phyloP scores from a whole-genome alignment of 1,140 invertebrate species.

The Dufourea novaeangliae region DNA sequence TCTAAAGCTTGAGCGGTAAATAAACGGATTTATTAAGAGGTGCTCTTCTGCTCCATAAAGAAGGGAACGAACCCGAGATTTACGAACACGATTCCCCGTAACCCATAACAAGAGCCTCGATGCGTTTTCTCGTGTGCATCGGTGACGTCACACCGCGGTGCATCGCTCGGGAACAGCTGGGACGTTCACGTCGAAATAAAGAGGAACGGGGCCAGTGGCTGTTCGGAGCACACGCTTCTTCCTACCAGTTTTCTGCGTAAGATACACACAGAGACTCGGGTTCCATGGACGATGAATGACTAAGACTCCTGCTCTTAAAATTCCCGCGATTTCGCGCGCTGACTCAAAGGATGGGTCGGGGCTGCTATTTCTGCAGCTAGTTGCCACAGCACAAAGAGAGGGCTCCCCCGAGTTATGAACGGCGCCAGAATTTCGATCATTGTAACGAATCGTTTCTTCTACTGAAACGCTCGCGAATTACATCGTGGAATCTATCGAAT shows the following conservation, averaged over 20 bases:
- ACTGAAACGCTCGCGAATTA: conserved; percentile 59
- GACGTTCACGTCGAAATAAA: conserved; percentile 33
- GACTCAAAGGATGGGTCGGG: conserved; percentile 61
- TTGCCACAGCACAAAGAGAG: conserved; percentile 69
- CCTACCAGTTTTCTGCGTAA: conserved; percentile 2
- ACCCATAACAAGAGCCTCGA: neutral
- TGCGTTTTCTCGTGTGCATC: conserved; percentile 37
- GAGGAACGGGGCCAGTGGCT: conserved; percentile 36
- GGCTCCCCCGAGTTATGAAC: conserved; percentile 55
- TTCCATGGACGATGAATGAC: conserved; percentile 61
- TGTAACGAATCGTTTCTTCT: conserved; percentile 25
- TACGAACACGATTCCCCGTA: conserved; percentile 32
- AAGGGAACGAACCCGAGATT: conserved; percentile 1
- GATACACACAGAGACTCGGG: neutral
- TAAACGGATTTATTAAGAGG: neutral
- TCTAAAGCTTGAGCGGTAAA: neutral
- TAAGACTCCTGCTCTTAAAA: conserved; percentile 62
- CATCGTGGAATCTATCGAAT: conserved; percentile 60
- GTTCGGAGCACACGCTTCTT: conserved; percentile 22
- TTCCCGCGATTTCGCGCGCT: conserved; percentile 51
- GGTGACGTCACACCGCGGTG: conserved; percentile 44
- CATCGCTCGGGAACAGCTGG: conserved; percentile 52
- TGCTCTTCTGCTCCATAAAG: neutral
- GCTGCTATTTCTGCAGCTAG: conserved; percentile 70
- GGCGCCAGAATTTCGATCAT: conserved; percentile 39